Conservation (phyloP, 2,113 vertebrate species). For the Conger conger region DNA sequence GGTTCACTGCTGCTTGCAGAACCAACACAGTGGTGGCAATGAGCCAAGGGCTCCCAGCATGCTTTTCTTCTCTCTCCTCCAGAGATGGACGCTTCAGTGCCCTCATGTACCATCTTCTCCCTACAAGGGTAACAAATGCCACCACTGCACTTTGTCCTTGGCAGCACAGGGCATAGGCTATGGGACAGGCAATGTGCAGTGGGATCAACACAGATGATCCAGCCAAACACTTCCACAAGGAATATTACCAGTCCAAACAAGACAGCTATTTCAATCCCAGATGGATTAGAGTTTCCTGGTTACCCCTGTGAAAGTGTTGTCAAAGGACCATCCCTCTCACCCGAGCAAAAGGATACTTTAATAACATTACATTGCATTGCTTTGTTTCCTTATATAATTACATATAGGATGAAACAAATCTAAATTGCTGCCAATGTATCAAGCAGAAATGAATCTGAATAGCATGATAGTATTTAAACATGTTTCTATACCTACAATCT, state of each 20-base stretch:
- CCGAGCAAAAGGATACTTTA: background rate
- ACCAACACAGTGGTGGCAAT: background rate
- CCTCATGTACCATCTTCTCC: constrained; percentile 44
- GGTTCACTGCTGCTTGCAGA: background rate
- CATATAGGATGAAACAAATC: background rate
- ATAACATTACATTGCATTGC: background rate
- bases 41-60: background rate
- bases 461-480: background rate
- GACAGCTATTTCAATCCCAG: constrained; percentile 52
- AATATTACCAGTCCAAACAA: constrained; percentile 48
- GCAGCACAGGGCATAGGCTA: constrained; percentile 48
- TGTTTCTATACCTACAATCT: background rate
- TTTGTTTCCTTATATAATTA: too few relatives aligned
- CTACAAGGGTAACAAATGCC: constrained; percentile 58
- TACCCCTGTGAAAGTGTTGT: constrained; percentile 25
- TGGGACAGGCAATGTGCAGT: constrained; percentile 53
- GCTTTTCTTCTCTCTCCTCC: background rate
- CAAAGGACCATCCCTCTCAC: background rate
- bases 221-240: constrained; percentile 34
- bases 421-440: background rate
- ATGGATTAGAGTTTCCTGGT: constrained; percentile 37
- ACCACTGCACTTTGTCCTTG: constrained; percentile 58
- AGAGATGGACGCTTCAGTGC: background rate
- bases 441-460: background rate
- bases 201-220: constrained; percentile 25